These are phyloP conservation scores for Xenopus petersii DNA, from an alignment of 2,797 vertebrate genomes.

Conservation along the genomic window DNA sequence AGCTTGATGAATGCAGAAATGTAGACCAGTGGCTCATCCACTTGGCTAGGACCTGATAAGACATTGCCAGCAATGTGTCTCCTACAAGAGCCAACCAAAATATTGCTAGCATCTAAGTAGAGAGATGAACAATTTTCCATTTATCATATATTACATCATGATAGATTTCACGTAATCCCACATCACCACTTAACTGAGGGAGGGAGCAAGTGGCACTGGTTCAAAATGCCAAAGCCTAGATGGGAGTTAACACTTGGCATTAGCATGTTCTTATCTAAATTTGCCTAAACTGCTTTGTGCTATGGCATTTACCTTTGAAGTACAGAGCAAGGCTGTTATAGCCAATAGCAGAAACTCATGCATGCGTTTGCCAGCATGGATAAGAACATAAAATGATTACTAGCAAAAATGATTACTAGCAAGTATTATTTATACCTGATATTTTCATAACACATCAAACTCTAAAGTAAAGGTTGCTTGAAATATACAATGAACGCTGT, in stretches of 20 bases:
- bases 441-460: too few species aligned
- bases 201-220: slow-evolving; percentile 13
- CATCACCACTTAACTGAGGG: slow-evolving; percentile 24
- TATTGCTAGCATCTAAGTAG: slow-evolving; percentile 29
- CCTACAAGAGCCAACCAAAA: slow-evolving; percentile 40
- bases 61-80: slow-evolving; percentile 37
- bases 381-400: too few species aligned
- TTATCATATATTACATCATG: slow-evolving; percentile 34
- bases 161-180: slow-evolving; percentile 28
- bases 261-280: slow-evolving; percentile 32
- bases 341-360: neutral
- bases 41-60: slow-evolving; percentile 9
- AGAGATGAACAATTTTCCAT: slow-evolving; percentile 26
- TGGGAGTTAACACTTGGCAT: slow-evolving; percentile 28
- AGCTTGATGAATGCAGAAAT: slow-evolving; percentile 20
- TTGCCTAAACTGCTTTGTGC: slow-evolving; percentile 37
- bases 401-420: too few species aligned
- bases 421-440: too few species aligned
- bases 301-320: slow-evolving; percentile 32
- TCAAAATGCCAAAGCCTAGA: slow-evolving; percentile 40
- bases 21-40: slow-evolving; percentile 28
- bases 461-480: too few species aligned
- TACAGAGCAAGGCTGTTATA: slow-evolving; percentile 8
- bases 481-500: too few species aligned
- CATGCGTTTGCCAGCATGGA: neutral